These are phyloP conservation scores for Acleris laterana DNA, from an alignment of 2,888 invertebrate species.

Conservation along the genomic window DNA sequence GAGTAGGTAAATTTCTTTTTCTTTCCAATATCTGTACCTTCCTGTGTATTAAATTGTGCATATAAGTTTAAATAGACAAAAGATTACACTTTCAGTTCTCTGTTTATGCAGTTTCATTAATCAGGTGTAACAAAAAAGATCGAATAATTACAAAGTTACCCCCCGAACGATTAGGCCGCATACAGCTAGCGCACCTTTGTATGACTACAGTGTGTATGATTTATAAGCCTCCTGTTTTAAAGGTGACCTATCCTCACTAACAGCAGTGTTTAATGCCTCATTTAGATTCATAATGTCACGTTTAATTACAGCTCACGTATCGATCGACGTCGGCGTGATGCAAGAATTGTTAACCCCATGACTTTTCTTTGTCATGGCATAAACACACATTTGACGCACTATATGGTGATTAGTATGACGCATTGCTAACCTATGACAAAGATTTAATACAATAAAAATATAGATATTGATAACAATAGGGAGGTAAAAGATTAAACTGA, in stretches of 20 bases:
- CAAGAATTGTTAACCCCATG: slow-evolving; percentile 70
- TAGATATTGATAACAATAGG: too few relatives aligned
- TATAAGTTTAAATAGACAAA: too few relatives aligned
- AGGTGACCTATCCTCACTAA: slow-evolving; percentile 27
- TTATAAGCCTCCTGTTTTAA: slow-evolving; percentile 12
- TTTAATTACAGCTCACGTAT: slow-evolving; percentile 72
- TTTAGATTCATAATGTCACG: slow-evolving; percentile 40
- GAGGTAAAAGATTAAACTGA: too few relatives aligned
- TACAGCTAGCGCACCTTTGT: too few relatives aligned
- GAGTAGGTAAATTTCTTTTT: too few relatives aligned
- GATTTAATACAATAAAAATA: neutral
- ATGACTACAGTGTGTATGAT: slow-evolving; percentile 2
- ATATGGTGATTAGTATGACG: slow-evolving; percentile 29
- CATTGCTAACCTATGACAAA: slow-evolving; percentile 22
- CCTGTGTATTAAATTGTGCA: too few relatives aligned
- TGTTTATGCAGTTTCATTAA: too few relatives aligned
- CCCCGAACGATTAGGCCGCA: too few relatives aligned
- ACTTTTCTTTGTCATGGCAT: slow-evolving; percentile 57
- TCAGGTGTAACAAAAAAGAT: too few relatives aligned
- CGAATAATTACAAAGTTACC: too few relatives aligned
- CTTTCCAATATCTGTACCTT: too few relatives aligned
- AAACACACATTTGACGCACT: slow-evolving; percentile 25
- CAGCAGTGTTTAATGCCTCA: slow-evolving; percentile 28
- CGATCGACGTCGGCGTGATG: slow-evolving; percentile 64
- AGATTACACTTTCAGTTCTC: too few relatives aligned